Percentiles rank a stretch among this genome's conserved stretches.
Evolutionary conservation across 2,113 vertebrate genomes (phyloP).

Genomic region (Thalassoma bifasciatum): DNA sequence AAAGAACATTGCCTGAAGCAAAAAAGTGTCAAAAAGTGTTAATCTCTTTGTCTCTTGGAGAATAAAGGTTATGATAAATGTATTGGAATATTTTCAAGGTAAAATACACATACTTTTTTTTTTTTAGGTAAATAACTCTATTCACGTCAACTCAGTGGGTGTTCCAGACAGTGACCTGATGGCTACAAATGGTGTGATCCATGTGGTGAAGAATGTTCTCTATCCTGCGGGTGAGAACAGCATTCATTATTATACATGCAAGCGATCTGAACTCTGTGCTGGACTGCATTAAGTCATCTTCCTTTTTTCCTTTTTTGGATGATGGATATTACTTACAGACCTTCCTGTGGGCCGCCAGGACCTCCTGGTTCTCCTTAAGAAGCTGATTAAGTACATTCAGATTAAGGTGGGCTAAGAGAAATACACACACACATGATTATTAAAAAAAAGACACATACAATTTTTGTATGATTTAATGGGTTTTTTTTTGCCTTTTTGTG

Average conservation of each 20-base stretch:
- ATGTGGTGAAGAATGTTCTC: slow-evolving; percentile 92
- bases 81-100: not conserved
- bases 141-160: slow-evolving; percentile 90
- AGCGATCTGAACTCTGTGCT: not conserved
- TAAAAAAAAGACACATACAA: not conserved
- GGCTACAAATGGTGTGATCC: slow-evolving; percentile 96
- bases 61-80: not conserved
- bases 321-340: slow-evolving; percentile 79
- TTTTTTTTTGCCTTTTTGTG: not conserved
- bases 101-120: not conserved
- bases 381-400: slow-evolving; percentile 92
- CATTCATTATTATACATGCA: not conserved
- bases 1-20: not conserved
- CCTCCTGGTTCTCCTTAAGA: slow-evolving; percentile 88
- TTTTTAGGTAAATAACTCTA: slow-evolving; percentile 89
- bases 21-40: not conserved
- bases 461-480: not conserved
- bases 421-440: not conserved
- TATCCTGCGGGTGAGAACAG: slow-evolving; percentile 88
- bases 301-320: not conserved
- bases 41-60: not conserved
- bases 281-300: not conserved
- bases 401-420: slow-evolving; percentile 87
- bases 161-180: slow-evolving; percentile 90
- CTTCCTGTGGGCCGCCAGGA: slow-evolving; percentile 91